Base-by-base conservation (phyloP, 2,113 vertebrate species). In the Nicator chloris region DNA sequence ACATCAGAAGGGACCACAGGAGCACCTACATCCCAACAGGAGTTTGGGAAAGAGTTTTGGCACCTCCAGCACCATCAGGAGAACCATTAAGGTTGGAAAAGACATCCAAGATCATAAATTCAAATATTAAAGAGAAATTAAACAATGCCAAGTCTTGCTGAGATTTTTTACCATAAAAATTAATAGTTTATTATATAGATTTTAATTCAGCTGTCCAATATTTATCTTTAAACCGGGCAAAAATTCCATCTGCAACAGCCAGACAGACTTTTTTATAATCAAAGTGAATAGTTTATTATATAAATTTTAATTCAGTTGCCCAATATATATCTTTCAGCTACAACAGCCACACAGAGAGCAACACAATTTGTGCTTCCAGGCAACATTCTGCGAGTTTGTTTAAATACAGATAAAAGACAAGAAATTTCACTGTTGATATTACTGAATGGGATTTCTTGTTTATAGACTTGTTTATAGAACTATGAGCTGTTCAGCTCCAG, bases 401-500 rank as follows among this genome's bases (percentile, higher is more conserved):
- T 84, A 75, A 83, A 79, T 33, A 50, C 12, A 87, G 47, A 89
- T 2, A 71, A 57, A 88, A 60, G 9, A 49, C 33, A 82, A 84
- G 73, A 84, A 71, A 92, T 59, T n/a, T 85, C 78, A 42, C 78
- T 89, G 81, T n/a, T 87, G 91, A 5, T 82, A 68, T 21, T 45
- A 47, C 21, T 63, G 40, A 82, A 72, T 61, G 39, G 17, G 31
- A 75, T 91, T 78, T 47, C 64, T 92, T 92, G 80, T 88, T 87
- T 57, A 72, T 4, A 37, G 42, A 18, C 51, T 87, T 91, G 69
- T 85, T 93, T 92, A 50, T 15, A 28, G 5, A 93, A 85, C 30
- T 12, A 8, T 26, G 39, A 84, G 56, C 69, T 79, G 33, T 22
- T 84, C 76, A 70, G 86, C 92, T 90, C 33, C 42, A 57, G 64